A percentile compares a stretch with the other conserved stretches of the same genome.
phyloP scores from a whole-genome alignment of 2,797 vertebrate genomes.

The Tokudaia tokunoshimensis region DNA sequence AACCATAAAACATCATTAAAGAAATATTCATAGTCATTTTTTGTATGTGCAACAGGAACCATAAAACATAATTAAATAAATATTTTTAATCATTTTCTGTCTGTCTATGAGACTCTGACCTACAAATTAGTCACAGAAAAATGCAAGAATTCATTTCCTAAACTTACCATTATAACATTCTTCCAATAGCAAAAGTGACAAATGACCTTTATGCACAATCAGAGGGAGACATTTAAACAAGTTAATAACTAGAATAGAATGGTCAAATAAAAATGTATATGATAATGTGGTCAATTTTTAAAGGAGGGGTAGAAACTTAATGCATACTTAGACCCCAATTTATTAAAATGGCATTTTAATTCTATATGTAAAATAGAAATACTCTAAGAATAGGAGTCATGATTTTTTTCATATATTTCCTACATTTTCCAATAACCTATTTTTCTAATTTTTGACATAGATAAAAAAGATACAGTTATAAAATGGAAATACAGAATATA shows the following conservation, averaged over 20 bases:
- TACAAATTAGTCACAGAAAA: constrained; percentile 37
- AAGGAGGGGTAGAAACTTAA: constrained; percentile 18
- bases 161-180: background rate
- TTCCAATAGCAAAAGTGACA: constrained; percentile 34
- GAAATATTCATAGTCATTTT: constrained; percentile 27
- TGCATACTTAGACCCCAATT: constrained; percentile 4
- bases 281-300: background rate
- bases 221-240: constrained; percentile 38
- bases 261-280: background rate
- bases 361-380: constrained; percentile 11
- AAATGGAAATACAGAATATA: constrained; percentile 57
- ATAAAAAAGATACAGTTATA: constrained; percentile 46
- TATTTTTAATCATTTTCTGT: background rate
- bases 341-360: background rate
- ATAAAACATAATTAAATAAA: constrained; percentile 18
- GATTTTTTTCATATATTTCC: constrained; percentile 14
- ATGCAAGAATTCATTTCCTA: constrained; percentile 35
- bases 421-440: constrained; percentile 32
- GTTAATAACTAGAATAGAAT: background rate
- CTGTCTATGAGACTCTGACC: background rate
- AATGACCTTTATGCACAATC: background rate
- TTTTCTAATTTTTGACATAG: constrained; percentile 59
- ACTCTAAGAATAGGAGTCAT: background rate
- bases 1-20: constrained; percentile 18
- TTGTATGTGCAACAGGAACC: background rate